A percentile compares a stretch with the other conserved stretches of the same genome.
phyloP scores from a whole-genome alignment of 2,113 vertebrate species.

The Cebus imitator region DNA sequence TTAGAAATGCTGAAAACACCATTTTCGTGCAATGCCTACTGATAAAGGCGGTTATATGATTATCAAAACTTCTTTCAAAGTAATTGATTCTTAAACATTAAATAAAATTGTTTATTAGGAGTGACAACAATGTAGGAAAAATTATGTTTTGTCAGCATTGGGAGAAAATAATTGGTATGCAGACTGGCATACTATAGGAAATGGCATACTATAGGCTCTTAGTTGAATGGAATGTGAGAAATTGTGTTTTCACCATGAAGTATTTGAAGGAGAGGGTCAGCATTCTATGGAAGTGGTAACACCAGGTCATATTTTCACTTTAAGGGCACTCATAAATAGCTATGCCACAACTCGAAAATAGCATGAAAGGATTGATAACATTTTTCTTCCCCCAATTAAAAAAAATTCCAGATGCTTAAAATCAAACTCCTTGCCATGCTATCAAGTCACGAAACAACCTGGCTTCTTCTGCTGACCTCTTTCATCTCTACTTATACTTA shows the following conservation, averaged over 20 bases:
- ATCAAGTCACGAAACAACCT: neutral
- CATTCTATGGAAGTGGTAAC: neutral
- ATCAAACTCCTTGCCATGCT: neutral
- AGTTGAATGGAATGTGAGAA: neutral
- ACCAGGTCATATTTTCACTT: neutral
- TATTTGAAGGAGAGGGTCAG: neutral
- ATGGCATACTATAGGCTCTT: neutral
- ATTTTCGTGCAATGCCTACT: neutral
- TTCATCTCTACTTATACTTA: neutral
- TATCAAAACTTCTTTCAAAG: slow-evolving; percentile 19
- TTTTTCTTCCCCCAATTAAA: neutral
- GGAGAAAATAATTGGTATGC: neutral
- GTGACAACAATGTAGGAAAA: neutral
- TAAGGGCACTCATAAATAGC: neutral
- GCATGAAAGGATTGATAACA: neutral
- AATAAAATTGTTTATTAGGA: neutral
- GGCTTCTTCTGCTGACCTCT: neutral
- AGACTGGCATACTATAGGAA: neutral
- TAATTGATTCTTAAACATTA: neutral
- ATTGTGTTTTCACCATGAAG: neutral
- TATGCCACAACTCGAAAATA: neutral
- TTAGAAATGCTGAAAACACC: slow-evolving; percentile 65
- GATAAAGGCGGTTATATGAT: slow-evolving; percentile 27
- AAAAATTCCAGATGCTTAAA: neutral
- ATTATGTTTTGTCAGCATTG: neutral